A percentile compares a stretch with the other conserved stretches of the same genome.
phyloP scores from a whole-genome alignment of 2,113 vertebrate species.

The Chascanopsetta lugubris region DNA sequence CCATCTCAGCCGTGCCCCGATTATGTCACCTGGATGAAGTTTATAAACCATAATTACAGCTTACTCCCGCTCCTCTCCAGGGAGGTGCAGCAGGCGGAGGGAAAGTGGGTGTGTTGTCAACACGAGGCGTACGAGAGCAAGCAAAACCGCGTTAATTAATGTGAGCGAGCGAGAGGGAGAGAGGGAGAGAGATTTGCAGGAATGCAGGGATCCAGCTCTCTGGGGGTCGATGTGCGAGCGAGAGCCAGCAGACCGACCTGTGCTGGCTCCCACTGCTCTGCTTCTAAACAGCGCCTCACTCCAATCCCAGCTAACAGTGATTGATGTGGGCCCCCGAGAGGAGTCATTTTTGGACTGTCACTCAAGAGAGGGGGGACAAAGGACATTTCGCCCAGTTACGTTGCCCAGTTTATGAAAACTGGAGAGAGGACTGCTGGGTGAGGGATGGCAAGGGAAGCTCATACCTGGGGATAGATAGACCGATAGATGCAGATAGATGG shows the following conservation, averaged over 20 bases:
- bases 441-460: conserved; percentile 21
- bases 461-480: conserved; percentile 42
- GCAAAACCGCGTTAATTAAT: conserved; percentile 60
- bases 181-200: conserved; percentile 9
- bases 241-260: conserved; percentile 40
- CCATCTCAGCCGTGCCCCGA: conserved; percentile 68
- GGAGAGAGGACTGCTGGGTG: conserved; percentile 23
- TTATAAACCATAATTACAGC: conserved; percentile 76
- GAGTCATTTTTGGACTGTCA: conserved; percentile 47
- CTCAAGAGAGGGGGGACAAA: conserved; percentile 37
- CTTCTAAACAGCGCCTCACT: conserved; percentile 20
- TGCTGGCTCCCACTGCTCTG: conserved; percentile 5
- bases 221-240: conserved; percentile 21
- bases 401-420: conserved; percentile 51
- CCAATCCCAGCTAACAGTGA: conserved; percentile 50
- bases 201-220: conserved; percentile 15
- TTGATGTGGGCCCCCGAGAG: conserved; percentile 50
- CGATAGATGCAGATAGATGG: not conserved
- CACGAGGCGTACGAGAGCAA: conserved; percentile 25
- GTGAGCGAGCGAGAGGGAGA: not conserved
- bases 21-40: conserved; percentile 79
- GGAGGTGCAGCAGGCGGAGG: conserved; percentile 51
- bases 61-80: conserved; percentile 49
- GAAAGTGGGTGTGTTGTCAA: conserved; percentile 64
- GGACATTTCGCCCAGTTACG: conserved; percentile 39